Base-by-base conservation (phyloP, 2,797 vertebrate genomes). In the Amblyraja radiata region DNA sequence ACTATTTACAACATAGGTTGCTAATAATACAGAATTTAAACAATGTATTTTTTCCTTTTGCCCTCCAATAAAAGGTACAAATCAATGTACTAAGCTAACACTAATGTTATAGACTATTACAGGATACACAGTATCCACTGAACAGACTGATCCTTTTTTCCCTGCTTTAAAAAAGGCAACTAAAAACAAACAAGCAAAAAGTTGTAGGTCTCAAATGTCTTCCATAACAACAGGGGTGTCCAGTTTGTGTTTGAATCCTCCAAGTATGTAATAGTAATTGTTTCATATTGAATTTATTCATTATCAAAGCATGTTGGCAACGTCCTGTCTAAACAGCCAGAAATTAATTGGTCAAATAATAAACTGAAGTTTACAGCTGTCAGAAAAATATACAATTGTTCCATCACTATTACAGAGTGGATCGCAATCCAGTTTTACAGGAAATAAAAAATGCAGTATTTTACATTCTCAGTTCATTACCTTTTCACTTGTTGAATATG, bases 61-160 rank as follows among this genome's bases (percentile, higher is more conserved):
- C 97, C 98, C 97, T 97, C 97, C 97, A 97, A 97, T 74, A 74
- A 97, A 98, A 99, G 98, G 97, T 99, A 99, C 98, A 97, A 97
- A 97, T 98, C 98, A 98, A 97, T 96, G 97, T 96, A 96, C 98
- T 98, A 97, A 97, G 96, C 98, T 98, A 98, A 97, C 97, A 98
- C 96, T 95, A 98, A 98, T 97, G 97, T 97, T 98, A 97, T 97
- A 97, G 97, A 97, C 98, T 98, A 98, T 96, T 97, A 97, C 97
- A 98, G 98, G 98, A 99, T 99, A 99, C 99, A 99, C 97, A 93
- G 99, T 99, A 99, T 99, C 99, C 99, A 99, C 97, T 97, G 97
- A 97, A 97, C 97, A 97, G 96, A 97, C 97, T 96, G 96, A 98
- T 98, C 97, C 97, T 97, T 97, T 97, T 97, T 98, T 97, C 97